Conservation (phyloP, 2,888 invertebrate species). For the Plagodis pulveraria region DNA sequence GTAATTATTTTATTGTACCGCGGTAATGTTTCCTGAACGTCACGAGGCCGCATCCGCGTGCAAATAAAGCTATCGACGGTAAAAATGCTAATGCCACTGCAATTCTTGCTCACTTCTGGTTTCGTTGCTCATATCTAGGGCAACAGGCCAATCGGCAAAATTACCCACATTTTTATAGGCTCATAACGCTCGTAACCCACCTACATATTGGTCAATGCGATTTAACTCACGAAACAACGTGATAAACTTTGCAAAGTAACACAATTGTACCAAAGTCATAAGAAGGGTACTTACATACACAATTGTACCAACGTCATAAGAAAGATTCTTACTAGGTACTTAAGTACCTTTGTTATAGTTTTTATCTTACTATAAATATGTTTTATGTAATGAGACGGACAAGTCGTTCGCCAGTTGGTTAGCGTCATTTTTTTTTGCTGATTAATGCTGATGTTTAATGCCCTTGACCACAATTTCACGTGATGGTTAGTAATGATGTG, state of each 20-base stretch:
- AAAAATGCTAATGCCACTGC: conserved; percentile 54
- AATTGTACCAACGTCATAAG: too few species aligned
- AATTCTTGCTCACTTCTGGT: conserved; percentile 48
- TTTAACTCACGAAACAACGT: conserved; percentile 14
- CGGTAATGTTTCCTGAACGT: conserved; percentile 40
- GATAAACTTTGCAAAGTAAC: conserved; percentile 1
- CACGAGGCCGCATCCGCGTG: conserved; percentile 51
- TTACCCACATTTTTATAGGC: conserved; percentile 25
- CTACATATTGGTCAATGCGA: conserved; percentile 15
- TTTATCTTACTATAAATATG: too few species aligned
- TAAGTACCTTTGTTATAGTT: too few species aligned
- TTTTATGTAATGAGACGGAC: too few species aligned
- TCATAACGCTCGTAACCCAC: conserved; percentile 21
- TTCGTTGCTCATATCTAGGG: conserved; percentile 44
- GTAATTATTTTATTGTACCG: background rate
- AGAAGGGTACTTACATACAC: too few species aligned
- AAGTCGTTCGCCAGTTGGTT: too few species aligned
- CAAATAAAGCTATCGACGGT: conserved; percentile 42
- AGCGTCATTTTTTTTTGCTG: too few species aligned
- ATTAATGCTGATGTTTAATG: too few species aligned
- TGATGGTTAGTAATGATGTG: too few species aligned
- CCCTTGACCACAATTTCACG: too few species aligned
- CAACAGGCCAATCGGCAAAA: conserved; percentile 35
- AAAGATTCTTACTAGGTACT: too few species aligned
- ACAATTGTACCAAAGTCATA: background rate